Evolutionary conservation across 1,140 invertebrate species (phyloP).

Genomic region (Trigoniulus corallinus): DNA sequence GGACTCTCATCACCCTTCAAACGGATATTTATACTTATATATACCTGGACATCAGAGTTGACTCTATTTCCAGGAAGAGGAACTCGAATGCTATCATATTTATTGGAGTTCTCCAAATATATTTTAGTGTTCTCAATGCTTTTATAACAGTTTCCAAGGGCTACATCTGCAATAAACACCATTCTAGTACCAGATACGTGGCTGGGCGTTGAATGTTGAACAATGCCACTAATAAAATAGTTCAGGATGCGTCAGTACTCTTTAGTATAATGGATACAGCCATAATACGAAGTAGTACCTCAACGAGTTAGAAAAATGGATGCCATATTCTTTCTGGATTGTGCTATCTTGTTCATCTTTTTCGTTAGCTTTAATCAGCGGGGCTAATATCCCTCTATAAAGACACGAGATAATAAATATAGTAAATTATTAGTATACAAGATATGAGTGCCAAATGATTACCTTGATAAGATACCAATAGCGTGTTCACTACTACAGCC

Average conservation of each 20-base stretch:
- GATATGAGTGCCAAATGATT: neutral
- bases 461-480: constrained; percentile 25
- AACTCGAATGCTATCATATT: constrained; percentile 23
- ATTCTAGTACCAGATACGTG: constrained; percentile 19
- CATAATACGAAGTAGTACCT: neutral
- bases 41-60: neutral
- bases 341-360: too few species aligned
- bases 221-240: constrained; percentile 6
- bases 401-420: neutral
- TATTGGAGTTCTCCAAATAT: constrained; percentile 19
- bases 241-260: constrained; percentile 20
- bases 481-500: constrained; percentile 21
- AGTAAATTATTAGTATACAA: neutral
- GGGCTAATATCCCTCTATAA: constrained; percentile 14
- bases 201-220: constrained; percentile 17
- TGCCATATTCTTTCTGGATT: neutral
- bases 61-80: constrained; percentile 14
- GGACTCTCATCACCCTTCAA: neutral
- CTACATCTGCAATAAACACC: constrained; percentile 23
- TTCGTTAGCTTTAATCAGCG: constrained; percentile 20
- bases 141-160: constrained; percentile 20
- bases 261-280: constrained; percentile 1
- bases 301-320: neutral
- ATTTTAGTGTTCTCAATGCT: constrained; percentile 12
- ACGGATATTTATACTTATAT: neutral